A percentile compares a stretch with the other conserved stretches of the same genome.
phyloP scores from a whole-genome alignment of 2,888 invertebrate species.

The Eristalis tenax region DNA sequence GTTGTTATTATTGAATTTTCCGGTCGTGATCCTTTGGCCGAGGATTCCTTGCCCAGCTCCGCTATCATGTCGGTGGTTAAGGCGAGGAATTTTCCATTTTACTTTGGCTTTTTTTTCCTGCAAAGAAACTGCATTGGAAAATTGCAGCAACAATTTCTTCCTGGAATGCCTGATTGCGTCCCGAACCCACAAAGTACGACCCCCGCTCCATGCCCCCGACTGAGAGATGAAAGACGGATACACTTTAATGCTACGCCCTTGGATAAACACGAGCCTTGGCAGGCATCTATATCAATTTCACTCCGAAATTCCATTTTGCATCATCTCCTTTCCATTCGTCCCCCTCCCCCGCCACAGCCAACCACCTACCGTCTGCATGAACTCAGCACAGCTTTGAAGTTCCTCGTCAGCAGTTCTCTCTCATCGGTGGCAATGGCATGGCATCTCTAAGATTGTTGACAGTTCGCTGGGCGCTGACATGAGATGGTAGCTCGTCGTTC shows the following conservation, averaged over 20 bases:
- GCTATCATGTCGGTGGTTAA: not conserved
- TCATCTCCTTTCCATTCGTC: not conserved
- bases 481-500: conserved; percentile 4
- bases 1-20: conserved; percentile 43
- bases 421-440: conserved; percentile 3
- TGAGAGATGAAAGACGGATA: not conserved
- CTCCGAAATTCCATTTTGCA: conserved; percentile 19
- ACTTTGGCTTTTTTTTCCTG: not conserved
- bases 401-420: conserved; percentile 15
- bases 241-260: conserved; percentile 26
- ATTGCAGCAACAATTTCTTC: not conserved
- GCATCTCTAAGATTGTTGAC: conserved; percentile 6
- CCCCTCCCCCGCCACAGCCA: not conserved
- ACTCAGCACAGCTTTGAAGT: conserved; percentile 31
- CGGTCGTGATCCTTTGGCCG: conserved; percentile 29
- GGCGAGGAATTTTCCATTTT: not conserved
- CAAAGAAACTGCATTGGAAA: conserved; percentile 3
- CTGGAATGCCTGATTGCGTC: not conserved
- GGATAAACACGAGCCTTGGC: not conserved
- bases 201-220: not conserved
- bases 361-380: not conserved
- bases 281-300: conserved; percentile 45
- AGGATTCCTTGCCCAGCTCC: not conserved
- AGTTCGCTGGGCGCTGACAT: not conserved
- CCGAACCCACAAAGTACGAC: no score